Base-by-base conservation (phyloP, 2,888 invertebrate genomes). In the Habrosyne pyritoides region DNA sequence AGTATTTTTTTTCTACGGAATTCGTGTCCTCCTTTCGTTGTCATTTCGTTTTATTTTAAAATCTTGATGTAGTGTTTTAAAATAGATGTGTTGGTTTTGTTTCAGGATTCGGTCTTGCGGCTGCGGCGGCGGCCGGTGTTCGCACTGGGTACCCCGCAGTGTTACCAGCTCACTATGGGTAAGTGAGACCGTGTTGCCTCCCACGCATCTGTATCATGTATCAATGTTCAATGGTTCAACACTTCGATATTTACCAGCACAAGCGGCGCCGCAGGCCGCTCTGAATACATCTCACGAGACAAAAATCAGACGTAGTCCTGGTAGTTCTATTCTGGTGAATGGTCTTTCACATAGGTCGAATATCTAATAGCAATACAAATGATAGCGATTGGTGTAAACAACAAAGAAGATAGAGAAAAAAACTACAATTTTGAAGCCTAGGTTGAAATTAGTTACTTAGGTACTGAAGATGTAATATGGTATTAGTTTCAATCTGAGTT, bases 131-230 rank as follows among this genome's bases (percentile, higher is more conserved):
- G 65, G 93, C 94, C 53, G 96, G 96, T 64, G 95, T 97, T 61
- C 94, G 97, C 67, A 93, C 96, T 21, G 96, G 96, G 65, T 97
- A 97, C 83, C 97, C 95, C 55, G 93, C 95, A 52, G 94, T 97
- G 64, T 92, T 97, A 75, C 97, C 95, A 59, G 94, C 96, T 67
- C 97, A 96, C 84, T 97, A 97, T 83, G 97, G 97, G 97, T 97
- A 93, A 97, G 97, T 96, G 24, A 60, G 59, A 59, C 61, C 59
- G 57, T 61, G 66, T 61, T 63, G 67, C 61, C 64, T 66, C 70
- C 65, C 65, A 67, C 74, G 78, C 82, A 83, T 85, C 70, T 87
- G 79, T 88, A 82, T 86, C 75, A 85, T 86, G 78, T 87, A 84
- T 91, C 79, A 84, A 89, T 91, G 90, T 91, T 92, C 83, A 85